A percentile compares a stretch with the other conserved stretches of the same genome.
These are phyloP conservation scores for Stramonita haemastoma DNA, from an alignment of 2,888 invertebrate genomes.

Conservation along the genomic window DNA sequence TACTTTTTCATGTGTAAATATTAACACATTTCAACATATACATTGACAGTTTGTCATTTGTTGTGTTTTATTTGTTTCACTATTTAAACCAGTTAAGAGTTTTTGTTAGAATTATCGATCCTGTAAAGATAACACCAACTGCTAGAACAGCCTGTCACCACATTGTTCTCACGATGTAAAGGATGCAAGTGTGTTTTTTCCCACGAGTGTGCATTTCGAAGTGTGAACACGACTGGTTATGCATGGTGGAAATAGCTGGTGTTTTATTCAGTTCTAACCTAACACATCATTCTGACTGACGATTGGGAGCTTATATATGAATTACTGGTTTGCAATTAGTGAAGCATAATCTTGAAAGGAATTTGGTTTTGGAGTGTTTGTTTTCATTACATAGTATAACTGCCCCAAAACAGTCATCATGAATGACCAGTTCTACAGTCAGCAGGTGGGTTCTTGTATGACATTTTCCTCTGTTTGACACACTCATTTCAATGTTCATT, in stretches of 20 bases:
- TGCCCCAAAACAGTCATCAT: neutral
- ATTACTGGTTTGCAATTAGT: too few relatives aligned
- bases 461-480: neutral
- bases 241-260: constrained; percentile 15
- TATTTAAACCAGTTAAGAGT: neutral
- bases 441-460: constrained; percentile 32
- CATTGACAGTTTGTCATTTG: neutral
- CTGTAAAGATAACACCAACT: constrained; percentile 4
- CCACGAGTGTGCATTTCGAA: constrained; percentile 72
- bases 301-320: neutral
- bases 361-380: neutral
- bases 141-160: constrained; percentile 63
- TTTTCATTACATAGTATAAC: neutral
- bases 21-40: neutral
- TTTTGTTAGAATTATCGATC: neutral
- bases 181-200: constrained; percentile 73
- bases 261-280: neutral
- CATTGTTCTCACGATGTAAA: constrained; percentile 75
- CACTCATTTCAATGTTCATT: too few relatives aligned
- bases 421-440: constrained; percentile 40
- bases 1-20: neutral
- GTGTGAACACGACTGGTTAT: constrained; percentile 42
- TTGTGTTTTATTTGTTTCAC: neutral
- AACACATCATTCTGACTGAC: neutral
- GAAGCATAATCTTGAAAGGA: neutral